Base-by-base conservation (phyloP, 1,140 invertebrate genomes). In the Macrocentrus cingulum region DNA sequence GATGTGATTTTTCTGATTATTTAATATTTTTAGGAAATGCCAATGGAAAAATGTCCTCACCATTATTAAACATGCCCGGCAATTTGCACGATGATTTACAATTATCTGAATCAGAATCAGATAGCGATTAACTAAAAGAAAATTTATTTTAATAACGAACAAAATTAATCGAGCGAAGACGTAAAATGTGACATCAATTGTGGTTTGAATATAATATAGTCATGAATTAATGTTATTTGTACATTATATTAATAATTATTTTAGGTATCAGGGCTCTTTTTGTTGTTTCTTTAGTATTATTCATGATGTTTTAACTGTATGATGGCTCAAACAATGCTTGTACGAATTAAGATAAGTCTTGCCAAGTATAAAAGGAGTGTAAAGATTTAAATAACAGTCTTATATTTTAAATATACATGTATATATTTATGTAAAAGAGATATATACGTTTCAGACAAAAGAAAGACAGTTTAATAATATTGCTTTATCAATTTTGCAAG, bases 81-180 rank as follows among this genome's bases (percentile, higher is more conserved):
- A 81, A 84, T 71, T 79, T 88, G 59, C 78, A 85, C 70, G 87
- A 90, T 66, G 89, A 91, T 77, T 81, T 91, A 62, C 87, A 88
- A 72, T 80, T 91, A 54, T 91, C 89, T 39, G 89, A 91, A 80
- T 84, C 85, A n/a, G 85, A 84, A 58, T 87, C 85, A 42, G 86
- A 87, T 51, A 82, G 81, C 49, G 80, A 84, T 68, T 74, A 65
- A 69, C 25, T n/a, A 42, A n/a, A 6, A 2, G 39, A 44, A 58
- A 52, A 1, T 34, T 41, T 25, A 52, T 37, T 0, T 51, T 18
- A 49, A 16, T 49, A 22, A 49, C 36, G 15, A 34, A 25, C 16
- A 25, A n/a, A 51, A 6, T 20, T 18, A 29, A 23, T 49, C 15
- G 46, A 49, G n/a, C 25, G 4, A 29, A 5, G 4, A 9, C 4